Percentiles rank a stretch among this genome's conserved stretches.
Evolutionary conservation across 2,113 vertebrate species (phyloP).

Genomic region (Plestiodon gilberti): DNA sequence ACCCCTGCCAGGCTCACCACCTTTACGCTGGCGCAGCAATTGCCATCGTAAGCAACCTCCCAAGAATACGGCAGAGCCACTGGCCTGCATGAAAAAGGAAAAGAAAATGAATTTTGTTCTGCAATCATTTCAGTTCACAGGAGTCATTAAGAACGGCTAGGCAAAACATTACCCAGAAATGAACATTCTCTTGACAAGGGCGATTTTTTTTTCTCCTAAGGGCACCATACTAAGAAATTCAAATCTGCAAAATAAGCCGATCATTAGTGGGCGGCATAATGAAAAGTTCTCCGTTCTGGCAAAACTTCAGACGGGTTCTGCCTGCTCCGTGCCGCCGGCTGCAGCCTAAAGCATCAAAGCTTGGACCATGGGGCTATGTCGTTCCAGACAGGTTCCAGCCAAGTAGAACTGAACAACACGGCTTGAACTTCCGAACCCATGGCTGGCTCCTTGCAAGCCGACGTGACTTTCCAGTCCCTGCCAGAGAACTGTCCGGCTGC

Average conservation of each 20-base stretch:
- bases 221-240: neutral
- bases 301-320: slow-evolving; percentile 6
- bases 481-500: neutral
- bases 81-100: no score
- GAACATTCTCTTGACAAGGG: neutral
- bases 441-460: neutral
- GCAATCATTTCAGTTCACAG: neutral
- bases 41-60: no score
- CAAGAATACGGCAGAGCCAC: no score
- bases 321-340: neutral
- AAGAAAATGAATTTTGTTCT: no score
- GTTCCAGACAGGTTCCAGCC: neutral
- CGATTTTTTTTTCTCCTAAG: neutral
- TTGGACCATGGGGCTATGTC: neutral
- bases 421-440: slow-evolving; percentile 1
- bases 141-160: neutral
- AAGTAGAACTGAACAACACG: neutral
- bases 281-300: slow-evolving; percentile 13
- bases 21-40: no score
- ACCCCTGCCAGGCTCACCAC: no score
- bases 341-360: slow-evolving; percentile 26
- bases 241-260: neutral
- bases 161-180: neutral
- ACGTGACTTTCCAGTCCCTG: neutral
- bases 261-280: neutral